Evolutionary conservation across 2,797 vertebrate genomes (phyloP).

Genomic region (Sphenopsis melanotis): DNA sequence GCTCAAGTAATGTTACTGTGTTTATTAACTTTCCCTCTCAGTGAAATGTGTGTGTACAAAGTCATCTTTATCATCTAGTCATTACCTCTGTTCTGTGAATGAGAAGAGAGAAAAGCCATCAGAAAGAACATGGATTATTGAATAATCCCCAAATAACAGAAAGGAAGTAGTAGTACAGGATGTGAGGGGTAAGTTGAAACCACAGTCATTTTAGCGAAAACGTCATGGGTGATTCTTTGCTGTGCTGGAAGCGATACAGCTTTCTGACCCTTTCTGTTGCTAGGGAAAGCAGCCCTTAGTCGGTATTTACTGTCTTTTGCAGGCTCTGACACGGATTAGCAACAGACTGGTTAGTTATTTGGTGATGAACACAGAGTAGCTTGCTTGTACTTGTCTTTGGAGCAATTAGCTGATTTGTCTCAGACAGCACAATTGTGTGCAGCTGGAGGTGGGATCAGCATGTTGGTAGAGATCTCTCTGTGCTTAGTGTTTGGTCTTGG

Average conservation of each 20-base stretch:
- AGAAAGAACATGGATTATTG: background rate
- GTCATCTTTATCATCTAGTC: background rate
- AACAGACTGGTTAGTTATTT: background rate
- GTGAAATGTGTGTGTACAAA: background rate
- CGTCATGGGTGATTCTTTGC: background rate
- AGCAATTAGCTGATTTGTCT: background rate
- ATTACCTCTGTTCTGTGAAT: background rate
- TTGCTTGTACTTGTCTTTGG: background rate
- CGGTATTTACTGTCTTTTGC: background rate
- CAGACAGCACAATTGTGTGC: background rate
- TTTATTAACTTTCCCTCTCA: background rate
- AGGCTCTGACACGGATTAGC: background rate
- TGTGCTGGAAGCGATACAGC: background rate
- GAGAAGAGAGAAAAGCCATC: background rate
- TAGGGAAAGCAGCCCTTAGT: background rate
- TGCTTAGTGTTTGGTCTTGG: background rate
- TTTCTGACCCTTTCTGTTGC: background rate
- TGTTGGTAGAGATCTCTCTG: background rate
- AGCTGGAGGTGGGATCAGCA: background rate
- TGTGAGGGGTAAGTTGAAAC: background rate
- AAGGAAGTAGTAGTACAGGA: background rate
- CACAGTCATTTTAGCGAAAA: background rate
- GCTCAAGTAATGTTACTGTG: background rate
- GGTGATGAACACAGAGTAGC: background rate
- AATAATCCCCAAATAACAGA: background rate